A percentile compares a stretch with the other conserved stretches of the same genome.
phyloP scores from a whole-genome alignment of 2,888 invertebrate genomes.

The Brenthis hecate region DNA sequence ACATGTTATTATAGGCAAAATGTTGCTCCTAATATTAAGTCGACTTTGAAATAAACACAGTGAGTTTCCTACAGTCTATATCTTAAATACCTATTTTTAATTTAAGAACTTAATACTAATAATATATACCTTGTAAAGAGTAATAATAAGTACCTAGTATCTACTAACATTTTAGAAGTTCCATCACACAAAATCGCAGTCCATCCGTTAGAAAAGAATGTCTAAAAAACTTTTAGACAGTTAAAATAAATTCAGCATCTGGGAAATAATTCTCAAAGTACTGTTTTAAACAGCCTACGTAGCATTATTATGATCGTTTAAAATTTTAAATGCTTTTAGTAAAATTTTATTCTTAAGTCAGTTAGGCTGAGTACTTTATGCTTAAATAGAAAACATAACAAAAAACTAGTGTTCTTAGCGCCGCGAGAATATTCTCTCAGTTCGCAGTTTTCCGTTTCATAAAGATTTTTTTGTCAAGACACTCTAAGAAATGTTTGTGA shows the following conservation, averaged over 20 bases:
- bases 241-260: not conserved
- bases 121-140: no score
- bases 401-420: slow-evolving; percentile 14
- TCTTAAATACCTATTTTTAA: no score
- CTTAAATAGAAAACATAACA: slow-evolving; percentile 16
- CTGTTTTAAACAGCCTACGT: not conserved
- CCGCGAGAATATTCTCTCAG: slow-evolving; percentile 32
- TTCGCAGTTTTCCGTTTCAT: slow-evolving; percentile 36
- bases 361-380: slow-evolving; percentile 10
- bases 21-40: no score
- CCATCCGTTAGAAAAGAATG: no score
- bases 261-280: not conserved
- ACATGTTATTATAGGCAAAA: no score
- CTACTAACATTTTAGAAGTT: no score
- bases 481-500: slow-evolving; percentile 24
- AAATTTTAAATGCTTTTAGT: not conserved
- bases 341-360: slow-evolving; percentile 8
- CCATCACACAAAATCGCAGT: no score
- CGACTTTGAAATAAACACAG: no score
- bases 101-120: no score
- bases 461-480: slow-evolving; percentile 36
- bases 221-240: no score
- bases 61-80: no score
- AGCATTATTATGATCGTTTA: not conserved
- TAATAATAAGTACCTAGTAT: no score